Conservation (phyloP, 2,888 invertebrate species). For the Adelphocoris suturalis region DNA sequence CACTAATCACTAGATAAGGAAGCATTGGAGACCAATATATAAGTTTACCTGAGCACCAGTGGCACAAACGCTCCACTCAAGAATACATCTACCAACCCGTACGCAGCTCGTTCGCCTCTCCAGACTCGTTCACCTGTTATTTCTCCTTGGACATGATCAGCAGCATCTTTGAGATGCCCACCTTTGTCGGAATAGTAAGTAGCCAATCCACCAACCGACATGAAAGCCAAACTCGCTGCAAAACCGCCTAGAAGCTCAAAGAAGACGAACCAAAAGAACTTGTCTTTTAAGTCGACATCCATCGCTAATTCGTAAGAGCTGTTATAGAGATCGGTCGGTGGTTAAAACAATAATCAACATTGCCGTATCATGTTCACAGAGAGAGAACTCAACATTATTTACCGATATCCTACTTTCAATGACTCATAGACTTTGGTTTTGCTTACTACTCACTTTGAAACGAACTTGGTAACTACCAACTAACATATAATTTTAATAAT, state of each 20-base stretch:
- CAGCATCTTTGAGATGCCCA: background rate
- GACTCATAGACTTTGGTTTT: no score
- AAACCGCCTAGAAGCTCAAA: background rate
- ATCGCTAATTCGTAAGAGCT: background rate
- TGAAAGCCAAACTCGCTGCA: background rate
- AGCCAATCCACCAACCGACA: background rate
- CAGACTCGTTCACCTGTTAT: background rate
- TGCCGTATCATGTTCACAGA: no score
- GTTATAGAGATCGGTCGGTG: background rate
- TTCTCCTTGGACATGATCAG: background rate
- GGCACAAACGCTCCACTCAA: background rate
- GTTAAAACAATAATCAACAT: background rate
- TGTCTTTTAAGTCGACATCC: background rate
- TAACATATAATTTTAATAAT: no score
- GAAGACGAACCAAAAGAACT: conserved; percentile 39
- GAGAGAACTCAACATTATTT: no score
- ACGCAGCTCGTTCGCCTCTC: background rate
- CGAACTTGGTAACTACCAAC: no score
- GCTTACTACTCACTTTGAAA: no score
- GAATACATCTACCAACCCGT: background rate
- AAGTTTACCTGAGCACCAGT: background rate
- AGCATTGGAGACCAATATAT: no score
- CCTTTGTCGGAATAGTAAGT: background rate
- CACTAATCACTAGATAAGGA: no score
- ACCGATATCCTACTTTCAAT: no score